Base-by-base conservation (phyloP, 2,113 vertebrate genomes). In the Theropithecus gelada region DNA sequence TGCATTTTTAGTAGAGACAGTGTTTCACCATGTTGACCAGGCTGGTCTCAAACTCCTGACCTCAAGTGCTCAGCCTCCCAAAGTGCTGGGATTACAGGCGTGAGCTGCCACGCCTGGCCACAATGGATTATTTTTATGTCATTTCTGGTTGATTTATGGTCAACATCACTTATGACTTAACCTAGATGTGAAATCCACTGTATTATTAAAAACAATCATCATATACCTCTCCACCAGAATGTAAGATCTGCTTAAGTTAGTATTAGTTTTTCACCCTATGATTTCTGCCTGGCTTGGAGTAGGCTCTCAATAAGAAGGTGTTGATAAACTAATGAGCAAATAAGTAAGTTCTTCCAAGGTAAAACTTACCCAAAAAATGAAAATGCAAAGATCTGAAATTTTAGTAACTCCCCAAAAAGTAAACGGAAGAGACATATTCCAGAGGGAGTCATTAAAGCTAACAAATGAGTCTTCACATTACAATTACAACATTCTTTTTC, bases 341-440 rank as follows among this genome's bases (percentile, higher is more conserved):
- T 80, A 59, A 61, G 22, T 50, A 91, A 88, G 30, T 45, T 96
- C 40, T 92, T 66, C 84, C 72, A 97, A 88, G 94, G 52, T 35
- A 88, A 96, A 92, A 96, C n/a, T 90, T 81, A 52, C 17, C 27
- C 52, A 59, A 82, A 93, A 94, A 52, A 72, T 52, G 17, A 5
- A 97, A 90, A 72, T 35, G 35, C 52, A 81, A 87, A 82, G 40
- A 93, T 50, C 22, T 90, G 76, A 94, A 95, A 97, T 55, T n/a
- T 32, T 66, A 96, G 27, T 57, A 93, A 89, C 30, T 78, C 3
- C 64, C 23, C 55, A 80, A 94, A 92, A 93, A 81, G 6, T 88
- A 90, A 97, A 64, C 8, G 48, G 48, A 88, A 90, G 38, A 94
- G 32, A 92, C 25, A 90, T 50, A 85, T 45, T 64, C 25, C 38